These are phyloP conservation scores for Deladenus siricidicola DNA, from an alignment of 2,888 invertebrate genomes.

Conservation along the genomic window DNA sequence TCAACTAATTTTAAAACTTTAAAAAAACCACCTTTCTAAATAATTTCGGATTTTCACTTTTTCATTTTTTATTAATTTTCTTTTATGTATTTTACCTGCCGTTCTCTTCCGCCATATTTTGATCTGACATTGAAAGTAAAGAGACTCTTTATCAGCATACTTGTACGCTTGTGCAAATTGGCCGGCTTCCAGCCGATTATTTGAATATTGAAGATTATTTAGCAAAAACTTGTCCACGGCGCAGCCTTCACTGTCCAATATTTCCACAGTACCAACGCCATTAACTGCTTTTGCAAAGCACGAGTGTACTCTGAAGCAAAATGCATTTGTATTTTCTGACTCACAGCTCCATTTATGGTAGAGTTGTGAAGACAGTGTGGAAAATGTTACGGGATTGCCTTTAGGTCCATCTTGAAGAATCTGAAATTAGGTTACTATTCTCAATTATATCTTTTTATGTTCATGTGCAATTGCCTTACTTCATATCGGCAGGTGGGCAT, in stretches of 20 bases:
- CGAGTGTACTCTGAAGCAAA: slow-evolving; percentile 5
- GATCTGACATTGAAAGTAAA: not conserved
- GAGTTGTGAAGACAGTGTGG: not conserved
- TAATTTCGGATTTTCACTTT: too few species aligned
- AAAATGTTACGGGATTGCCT: not conserved
- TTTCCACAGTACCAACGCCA: not conserved
- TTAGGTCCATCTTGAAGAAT: not conserved
- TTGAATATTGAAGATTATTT: slow-evolving; percentile 2
- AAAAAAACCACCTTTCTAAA: too few species aligned
- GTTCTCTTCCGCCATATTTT: not conserved
- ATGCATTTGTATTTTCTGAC: not conserved
- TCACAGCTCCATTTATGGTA: slow-evolving; percentile 8
- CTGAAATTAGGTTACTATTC: not conserved
- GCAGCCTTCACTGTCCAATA: slow-evolving; percentile 1
- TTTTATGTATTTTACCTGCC: too few species aligned
- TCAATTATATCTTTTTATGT: too few species aligned
- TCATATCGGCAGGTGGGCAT: slow-evolving; percentile 6
- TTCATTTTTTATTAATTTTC: too few species aligned
- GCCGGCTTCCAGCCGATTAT: not conserved
- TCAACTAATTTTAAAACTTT: too few species aligned
- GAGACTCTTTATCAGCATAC: not conserved
- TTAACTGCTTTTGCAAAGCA: not conserved
- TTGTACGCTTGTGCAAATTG: not conserved
- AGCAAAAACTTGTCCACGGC: slow-evolving; percentile 1
- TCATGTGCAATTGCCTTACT: too few species aligned